phyloP scores from a whole-genome alignment of 2,797 vertebrate species.

The Mico argentatus region DNA sequence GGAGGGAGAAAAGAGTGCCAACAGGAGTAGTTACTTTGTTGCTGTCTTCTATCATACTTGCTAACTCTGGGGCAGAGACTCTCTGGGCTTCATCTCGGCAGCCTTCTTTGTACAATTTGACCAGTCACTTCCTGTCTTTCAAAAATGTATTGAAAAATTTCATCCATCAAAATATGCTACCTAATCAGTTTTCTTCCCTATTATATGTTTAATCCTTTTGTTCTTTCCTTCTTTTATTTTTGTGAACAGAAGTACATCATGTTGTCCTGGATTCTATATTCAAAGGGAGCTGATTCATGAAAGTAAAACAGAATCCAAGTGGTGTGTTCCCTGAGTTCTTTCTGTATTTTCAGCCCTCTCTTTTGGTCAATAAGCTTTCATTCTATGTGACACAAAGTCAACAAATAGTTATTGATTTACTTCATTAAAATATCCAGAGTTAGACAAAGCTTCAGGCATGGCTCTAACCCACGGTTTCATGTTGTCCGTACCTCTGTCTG shows the following conservation, averaged over 20 bases:
- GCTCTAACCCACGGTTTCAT: neutral
- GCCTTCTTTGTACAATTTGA: neutral
- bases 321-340: neutral
- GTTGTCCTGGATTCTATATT: neutral
- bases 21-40: neutral
- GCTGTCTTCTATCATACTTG: neutral
- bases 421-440: neutral
- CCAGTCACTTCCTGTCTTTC: neutral
- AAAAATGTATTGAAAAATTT: neutral
- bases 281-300: neutral
- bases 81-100: neutral
- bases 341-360: neutral
- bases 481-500: neutral
- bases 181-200: neutral
- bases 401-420: neutral
- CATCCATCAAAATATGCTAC: neutral
- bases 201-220: neutral
- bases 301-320: neutral
- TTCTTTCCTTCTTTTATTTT: neutral
- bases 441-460: neutral
- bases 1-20: neutral
- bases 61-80: neutral
- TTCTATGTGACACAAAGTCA: neutral
- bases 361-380: neutral
- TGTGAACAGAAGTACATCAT: neutral